Evolutionary conservation across 2,113 vertebrate genomes (phyloP), one percentile per base, ranked within the genome.

Genomic region (Picathartes gymnocephalus): DNA sequence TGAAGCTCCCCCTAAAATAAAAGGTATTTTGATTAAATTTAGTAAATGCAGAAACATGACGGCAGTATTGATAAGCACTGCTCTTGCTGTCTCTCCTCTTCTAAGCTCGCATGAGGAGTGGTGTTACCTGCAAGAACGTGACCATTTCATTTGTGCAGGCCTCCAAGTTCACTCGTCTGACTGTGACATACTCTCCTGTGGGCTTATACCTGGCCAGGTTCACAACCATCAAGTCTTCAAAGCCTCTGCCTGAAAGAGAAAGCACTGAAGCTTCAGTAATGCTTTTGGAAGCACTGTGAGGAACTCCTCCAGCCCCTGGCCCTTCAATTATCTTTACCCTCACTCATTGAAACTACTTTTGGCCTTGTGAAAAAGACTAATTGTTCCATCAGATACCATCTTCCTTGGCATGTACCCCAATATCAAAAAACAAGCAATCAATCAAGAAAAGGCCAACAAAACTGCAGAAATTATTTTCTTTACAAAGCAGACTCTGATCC

Each of bases 101-200:
- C 69, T 33, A 24, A 62, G 30, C 9, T 18, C 39, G 42, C 58
- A 28, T 3, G 35, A 6, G 2, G 45, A 39, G 19, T 57, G 4
- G 0, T 2, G 44, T 95, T 97, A 99, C 99, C 99, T 99, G 99
- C 96, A 99, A 97, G 97, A 99, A 99, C 0, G 97, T 98, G 73
- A 99, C 99, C 99, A 99, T 99, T 97, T 99, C 99, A 15, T 99
- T 99, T 33, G 99, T 99, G 96, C 99, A 99, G 10, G 98, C 98
- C 97, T 99, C 99, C 93, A 99, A 74, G 96, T 99, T 98, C 60
- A 99, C 98, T 64, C 99, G 97, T 30, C 99, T 98, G 62, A 99
- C 98, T 10, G 99, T 98, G 18, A 99, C 98, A 10, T 99, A 98
- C 51, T 99, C 98, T 54, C 98, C 98, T 1, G 98, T 98, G 77